Evolutionary conservation across 2,113 vertebrate genomes (phyloP).

Genomic region (Platysternon megacephalum): DNA sequence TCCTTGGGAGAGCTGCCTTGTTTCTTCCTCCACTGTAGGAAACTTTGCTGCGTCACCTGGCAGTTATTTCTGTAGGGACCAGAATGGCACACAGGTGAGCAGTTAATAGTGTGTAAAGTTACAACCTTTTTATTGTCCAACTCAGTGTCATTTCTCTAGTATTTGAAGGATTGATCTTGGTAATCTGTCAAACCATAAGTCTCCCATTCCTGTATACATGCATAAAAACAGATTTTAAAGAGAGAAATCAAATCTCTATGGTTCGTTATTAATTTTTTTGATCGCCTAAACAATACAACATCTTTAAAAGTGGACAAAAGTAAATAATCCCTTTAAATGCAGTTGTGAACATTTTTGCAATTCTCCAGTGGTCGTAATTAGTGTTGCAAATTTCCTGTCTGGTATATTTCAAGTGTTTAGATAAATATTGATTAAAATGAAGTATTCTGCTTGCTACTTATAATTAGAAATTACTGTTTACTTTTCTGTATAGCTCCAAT

Average conservation of each 20-base stretch:
- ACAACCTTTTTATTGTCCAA: neutral
- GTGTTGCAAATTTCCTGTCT: neutral
- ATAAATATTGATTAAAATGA: conserved; percentile 38
- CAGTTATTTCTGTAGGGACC: too few species aligned
- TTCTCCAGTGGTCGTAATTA: conserved; percentile 33
- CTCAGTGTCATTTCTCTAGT: neutral
- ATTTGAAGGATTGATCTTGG: neutral
- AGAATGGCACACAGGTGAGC: too few species aligned
- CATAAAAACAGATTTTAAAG: neutral
- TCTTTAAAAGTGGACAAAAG: conserved; percentile 11
- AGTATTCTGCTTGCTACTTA: neutral
- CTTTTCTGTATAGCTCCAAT: neutral
- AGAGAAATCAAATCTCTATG: neutral
- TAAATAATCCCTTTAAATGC: conserved; percentile 15
- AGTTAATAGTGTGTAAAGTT: neutral
- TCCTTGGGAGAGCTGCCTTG: too few species aligned
- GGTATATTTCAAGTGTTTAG: conserved; percentile 28
- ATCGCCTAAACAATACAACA: neutral
- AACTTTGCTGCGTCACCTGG: too few species aligned
- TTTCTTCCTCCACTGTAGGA: too few species aligned
- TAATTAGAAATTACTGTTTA: neutral
- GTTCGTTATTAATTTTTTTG: neutral
- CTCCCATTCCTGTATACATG: neutral
- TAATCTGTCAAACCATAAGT: neutral
- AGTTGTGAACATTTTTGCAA: conserved; percentile 20